These are phyloP conservation scores for Dromas ardeola DNA, from an alignment of 2,113 vertebrate species.

Conservation along the genomic window DNA sequence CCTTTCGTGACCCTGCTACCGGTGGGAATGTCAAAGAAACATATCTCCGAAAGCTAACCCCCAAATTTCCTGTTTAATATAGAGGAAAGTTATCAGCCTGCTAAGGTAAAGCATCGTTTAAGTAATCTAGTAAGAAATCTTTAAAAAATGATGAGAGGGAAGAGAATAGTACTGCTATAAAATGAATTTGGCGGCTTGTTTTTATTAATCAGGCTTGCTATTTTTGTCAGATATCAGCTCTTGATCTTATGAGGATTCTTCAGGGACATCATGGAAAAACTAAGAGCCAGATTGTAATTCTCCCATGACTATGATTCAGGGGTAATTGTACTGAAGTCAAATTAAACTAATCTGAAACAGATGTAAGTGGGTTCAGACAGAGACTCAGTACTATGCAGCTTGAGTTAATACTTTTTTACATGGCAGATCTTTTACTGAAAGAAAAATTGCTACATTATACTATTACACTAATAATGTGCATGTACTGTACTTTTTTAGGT, in stretches of 20 bases:
- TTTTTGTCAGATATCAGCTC: slow-evolving; percentile 37
- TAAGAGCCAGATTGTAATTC: slow-evolving; percentile 16
- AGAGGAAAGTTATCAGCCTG: neutral
- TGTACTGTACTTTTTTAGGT: neutral
- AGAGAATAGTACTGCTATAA: neutral
- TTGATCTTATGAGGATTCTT: slow-evolving; percentile 37
- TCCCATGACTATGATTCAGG: slow-evolving; percentile 18
- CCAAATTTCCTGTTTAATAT: slow-evolving; percentile 27
- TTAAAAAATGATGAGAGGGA: neutral
- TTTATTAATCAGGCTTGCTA: slow-evolving; percentile 33
- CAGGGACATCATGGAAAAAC: neutral
- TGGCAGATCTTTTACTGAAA: neutral
- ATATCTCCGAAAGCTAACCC: neutral
- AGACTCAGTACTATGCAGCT: neutral
- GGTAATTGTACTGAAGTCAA: slow-evolving; percentile 56
- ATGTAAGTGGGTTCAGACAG: slow-evolving; percentile 27
- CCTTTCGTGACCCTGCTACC: neutral
- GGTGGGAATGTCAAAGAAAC: neutral
- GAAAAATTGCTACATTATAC: neutral
- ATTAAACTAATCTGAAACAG: slow-evolving; percentile 48
- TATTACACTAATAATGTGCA: neutral
- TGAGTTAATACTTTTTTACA: neutral
- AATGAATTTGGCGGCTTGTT: neutral
- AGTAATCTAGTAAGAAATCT: neutral
- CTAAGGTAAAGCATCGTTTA: neutral